Conservation (phyloP, 2,888 invertebrate species). For the Anodontia alba region DNA sequence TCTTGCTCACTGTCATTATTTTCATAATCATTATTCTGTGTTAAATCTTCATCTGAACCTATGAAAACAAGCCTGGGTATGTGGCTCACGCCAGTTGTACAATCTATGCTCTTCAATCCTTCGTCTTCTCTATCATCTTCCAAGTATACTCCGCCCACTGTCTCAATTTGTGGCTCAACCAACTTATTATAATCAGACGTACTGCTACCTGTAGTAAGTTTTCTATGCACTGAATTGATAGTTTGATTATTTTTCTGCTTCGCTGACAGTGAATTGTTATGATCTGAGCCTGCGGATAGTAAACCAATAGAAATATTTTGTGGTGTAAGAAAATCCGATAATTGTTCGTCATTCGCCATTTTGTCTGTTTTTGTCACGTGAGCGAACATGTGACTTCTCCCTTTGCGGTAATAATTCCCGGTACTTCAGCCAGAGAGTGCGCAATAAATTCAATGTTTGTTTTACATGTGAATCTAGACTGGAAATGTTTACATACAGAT, state of each 20-base stretch:
- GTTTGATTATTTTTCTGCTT: constrained; percentile 11
- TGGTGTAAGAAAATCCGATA: constrained; percentile 17
- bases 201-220: constrained; percentile 2
- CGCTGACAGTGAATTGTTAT: neutral
- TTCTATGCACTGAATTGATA: neutral
- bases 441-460: no score
- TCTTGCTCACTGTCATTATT: neutral
- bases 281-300: neutral
- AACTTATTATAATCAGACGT: neutral
- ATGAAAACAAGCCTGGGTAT: constrained; percentile 45
- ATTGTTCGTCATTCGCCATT: constrained; percentile 32
- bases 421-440: no score
- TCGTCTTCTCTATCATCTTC: constrained; percentile 35
- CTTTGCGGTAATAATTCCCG: no score
- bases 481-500: no score
- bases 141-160: neutral
- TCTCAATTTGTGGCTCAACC: neutral
- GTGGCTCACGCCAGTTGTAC: neutral
- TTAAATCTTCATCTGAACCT: constrained; percentile 45
- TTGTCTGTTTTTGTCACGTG: constrained; percentile 20
- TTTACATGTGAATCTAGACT: no score
- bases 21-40: neutral
- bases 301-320: constrained; percentile 27
- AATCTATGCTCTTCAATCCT: constrained; percentile 15
- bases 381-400: neutral